A percentile compares a stretch with the other conserved stretches of the same genome.
Evolutionary conservation across 2,113 vertebrate species (phyloP).

Genomic region (Callithrix jacchus): DNA sequence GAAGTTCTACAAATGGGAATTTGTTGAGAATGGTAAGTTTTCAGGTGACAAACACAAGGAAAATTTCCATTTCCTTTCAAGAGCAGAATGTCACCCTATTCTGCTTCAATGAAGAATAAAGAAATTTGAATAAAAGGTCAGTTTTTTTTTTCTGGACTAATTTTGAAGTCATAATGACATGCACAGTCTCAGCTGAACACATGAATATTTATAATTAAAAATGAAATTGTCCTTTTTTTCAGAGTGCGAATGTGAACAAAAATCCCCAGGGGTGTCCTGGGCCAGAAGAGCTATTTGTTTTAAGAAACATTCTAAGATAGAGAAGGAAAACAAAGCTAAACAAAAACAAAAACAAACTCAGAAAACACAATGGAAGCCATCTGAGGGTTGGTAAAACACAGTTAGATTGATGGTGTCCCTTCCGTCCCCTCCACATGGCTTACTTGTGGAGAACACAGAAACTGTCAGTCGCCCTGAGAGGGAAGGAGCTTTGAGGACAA

Average conservation of each 20-base stretch:
- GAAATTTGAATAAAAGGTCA: conserved; percentile 73
- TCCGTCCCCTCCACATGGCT: rapidly evolving
- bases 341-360: background rate
- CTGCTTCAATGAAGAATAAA: conserved; percentile 65
- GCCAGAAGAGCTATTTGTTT: conserved; percentile 58
- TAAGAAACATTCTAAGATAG: conserved; percentile 52
- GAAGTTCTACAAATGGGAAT: background rate
- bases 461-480: background rate
- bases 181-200: conserved; percentile 62
- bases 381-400: background rate
- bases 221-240: conserved; percentile 67
- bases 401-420: background rate
- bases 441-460: background rate
- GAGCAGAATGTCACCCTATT: conserved; percentile 61
- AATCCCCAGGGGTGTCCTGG: conserved; percentile 41
- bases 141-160: conserved; percentile 70
- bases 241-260: conserved; percentile 56
- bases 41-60: conserved; percentile 37
- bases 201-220: conserved; percentile 80
- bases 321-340: background rate
- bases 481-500: background rate
- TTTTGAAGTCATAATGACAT: conserved; percentile 74
- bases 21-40: conserved; percentile 29
- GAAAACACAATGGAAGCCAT: background rate
- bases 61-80: conserved; percentile 59